Conservation (phyloP, 2,113 vertebrate species). For the Hippocampus barbouri region DNA sequence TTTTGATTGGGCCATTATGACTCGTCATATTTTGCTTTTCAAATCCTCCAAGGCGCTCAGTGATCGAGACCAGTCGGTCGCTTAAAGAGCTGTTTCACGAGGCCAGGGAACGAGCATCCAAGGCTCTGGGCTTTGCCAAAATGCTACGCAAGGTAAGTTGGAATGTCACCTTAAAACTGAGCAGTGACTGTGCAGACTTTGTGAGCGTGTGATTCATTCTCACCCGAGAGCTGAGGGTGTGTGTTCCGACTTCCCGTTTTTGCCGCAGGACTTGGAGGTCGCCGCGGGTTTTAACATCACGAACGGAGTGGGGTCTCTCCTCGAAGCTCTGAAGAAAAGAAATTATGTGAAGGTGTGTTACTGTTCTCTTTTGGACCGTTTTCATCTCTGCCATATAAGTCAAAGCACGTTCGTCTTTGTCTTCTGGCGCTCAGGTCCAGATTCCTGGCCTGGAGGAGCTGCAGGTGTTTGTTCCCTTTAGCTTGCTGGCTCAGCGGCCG, state of each 20-base stretch:
- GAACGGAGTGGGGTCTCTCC: slow-evolving; percentile 80
- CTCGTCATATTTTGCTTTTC: not conserved
- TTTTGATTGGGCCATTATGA: not conserved
- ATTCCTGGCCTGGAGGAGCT: slow-evolving; percentile 84
- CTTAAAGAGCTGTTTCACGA: slow-evolving; percentile 97
- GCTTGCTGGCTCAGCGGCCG: slow-evolving; percentile 75
- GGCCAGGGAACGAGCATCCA: slow-evolving; percentile 93
- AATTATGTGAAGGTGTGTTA: slow-evolving; percentile 83
- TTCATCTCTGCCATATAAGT: not conserved
- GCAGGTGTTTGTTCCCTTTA: slow-evolving; percentile 84
- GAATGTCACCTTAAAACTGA: slow-evolving; percentile 8
- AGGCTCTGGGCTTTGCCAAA: slow-evolving; percentile 96
- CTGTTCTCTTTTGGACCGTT: not conserved
- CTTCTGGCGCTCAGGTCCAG: slow-evolving; percentile 48
- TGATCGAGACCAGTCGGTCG: slow-evolving; percentile 93
- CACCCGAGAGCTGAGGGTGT: slow-evolving; percentile 18
- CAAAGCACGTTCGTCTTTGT: not conserved
- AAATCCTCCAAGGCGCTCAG: slow-evolving; percentile 79
- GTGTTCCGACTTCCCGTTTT: slow-evolving; percentile 32
- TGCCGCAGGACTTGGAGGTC: slow-evolving; percentile 89
- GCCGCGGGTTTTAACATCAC: slow-evolving; percentile 89
- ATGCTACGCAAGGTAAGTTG: slow-evolving; percentile 92
- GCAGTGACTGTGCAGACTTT: slow-evolving; percentile 10
- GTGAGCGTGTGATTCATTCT: slow-evolving; percentile 23
- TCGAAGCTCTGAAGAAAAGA: slow-evolving; percentile 80